Evolutionary conservation across 2,888 invertebrate species (phyloP).

Genomic region (Horisme vitalbata): DNA sequence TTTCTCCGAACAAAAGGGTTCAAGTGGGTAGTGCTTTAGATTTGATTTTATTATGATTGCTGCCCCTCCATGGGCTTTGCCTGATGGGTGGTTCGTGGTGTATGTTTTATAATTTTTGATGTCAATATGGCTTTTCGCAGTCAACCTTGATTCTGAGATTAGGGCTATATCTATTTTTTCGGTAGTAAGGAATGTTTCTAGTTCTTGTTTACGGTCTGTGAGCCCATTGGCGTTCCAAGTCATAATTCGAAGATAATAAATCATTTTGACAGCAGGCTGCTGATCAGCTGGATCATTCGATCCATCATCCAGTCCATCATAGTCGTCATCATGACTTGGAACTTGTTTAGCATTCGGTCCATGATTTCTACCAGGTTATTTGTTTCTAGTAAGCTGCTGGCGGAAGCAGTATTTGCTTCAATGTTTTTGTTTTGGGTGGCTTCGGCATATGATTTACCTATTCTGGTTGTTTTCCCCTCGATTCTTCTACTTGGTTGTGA

Average conservation of each 20-base stretch:
- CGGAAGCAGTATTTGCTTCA: no score
- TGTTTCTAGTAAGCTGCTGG: no score
- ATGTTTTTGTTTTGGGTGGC: no score
- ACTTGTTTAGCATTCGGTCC: conserved; percentile 14
- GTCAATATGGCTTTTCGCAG: conserved; percentile 2
- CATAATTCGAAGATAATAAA: conserved; percentile 10
- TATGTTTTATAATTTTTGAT: background rate
- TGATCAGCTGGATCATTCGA: conserved; percentile 25
- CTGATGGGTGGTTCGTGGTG: background rate
- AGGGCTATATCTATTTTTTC: conserved; percentile 30
- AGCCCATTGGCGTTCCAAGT: conserved; percentile 36
- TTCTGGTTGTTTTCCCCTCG: no score
- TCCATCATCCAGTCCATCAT: conserved; percentile 31
- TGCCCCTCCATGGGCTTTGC: conserved; percentile 30
- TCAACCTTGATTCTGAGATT: conserved; percentile 31
- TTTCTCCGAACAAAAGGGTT: background rate
- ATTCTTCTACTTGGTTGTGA: no score
- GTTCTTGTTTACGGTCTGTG: conserved; percentile 26
- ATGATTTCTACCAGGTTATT: conserved; percentile 3
- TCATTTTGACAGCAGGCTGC: conserved; percentile 12
- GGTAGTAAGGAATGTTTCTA: conserved; percentile 19
- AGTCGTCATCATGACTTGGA: conserved; percentile 12
- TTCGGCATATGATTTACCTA: no score
- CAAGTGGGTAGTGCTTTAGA: background rate
- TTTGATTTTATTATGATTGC: conserved; percentile 23